These are phyloP conservation scores for Aleiodes testaceus DNA, from an alignment of 2,888 invertebrate genomes.

Conservation along the genomic window DNA sequence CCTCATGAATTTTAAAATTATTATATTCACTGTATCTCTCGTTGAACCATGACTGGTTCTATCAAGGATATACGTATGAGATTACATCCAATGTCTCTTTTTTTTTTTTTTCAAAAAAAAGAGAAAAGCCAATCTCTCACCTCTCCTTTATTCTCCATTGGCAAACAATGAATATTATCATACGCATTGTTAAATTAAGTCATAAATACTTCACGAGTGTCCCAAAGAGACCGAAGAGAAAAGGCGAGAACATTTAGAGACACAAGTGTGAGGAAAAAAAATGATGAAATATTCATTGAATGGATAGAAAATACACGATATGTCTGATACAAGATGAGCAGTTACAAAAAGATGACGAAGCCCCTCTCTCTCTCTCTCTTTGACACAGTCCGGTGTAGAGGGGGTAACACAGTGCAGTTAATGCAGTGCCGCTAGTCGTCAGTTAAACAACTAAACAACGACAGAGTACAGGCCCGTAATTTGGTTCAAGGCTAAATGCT, in stretches of 20 bases:
- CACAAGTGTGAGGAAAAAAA: neutral
- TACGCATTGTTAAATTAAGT: neutral
- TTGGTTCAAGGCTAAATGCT: constrained; percentile 61
- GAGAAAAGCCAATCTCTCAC: constrained; percentile 61
- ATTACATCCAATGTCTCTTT: constrained; percentile 58
- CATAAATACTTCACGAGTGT: too few species aligned
- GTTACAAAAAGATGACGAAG: constrained; percentile 19
- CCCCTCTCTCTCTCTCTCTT: too few species aligned
- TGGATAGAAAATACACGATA: neutral
- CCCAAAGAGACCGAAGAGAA: neutral
- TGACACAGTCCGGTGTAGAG: neutral
- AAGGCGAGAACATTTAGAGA: neutral
- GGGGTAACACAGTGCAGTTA: constrained; percentile 37
- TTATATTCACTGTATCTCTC: too few species aligned
- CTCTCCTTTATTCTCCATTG: constrained; percentile 30
- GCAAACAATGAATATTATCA: neutral
- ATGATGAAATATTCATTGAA: constrained; percentile 24
- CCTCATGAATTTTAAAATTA: too few species aligned
- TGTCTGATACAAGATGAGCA: constrained; percentile 25
- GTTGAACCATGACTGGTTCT: constrained; percentile 62
- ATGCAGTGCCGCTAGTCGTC: constrained; percentile 33
- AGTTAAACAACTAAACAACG: constrained; percentile 48
- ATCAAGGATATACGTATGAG: constrained; percentile 63
- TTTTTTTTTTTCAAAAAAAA: constrained; percentile 56
- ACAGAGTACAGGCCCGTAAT: constrained; percentile 49